phyloP scores from a whole-genome alignment of 2,888 invertebrate genomes.

The Carpatolechia fugitivella region DNA sequence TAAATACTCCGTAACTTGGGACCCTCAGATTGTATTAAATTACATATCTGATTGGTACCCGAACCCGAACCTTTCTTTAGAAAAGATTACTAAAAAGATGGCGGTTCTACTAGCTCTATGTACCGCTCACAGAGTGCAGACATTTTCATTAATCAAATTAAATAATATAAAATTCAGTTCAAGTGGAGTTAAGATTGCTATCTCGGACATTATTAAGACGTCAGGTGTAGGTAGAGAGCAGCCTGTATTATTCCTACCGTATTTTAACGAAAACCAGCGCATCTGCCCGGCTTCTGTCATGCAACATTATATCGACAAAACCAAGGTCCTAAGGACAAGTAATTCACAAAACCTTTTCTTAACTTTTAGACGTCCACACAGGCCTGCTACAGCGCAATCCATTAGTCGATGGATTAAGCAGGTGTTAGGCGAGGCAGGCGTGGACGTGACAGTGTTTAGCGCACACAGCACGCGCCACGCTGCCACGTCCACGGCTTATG shows the following conservation, averaged over 20 bases:
- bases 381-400: slow-evolving; percentile 11
- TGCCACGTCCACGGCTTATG: slow-evolving; percentile 15
- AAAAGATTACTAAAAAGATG: slow-evolving; percentile 21
- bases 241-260: neutral
- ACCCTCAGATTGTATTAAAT: slow-evolving; percentile 12
- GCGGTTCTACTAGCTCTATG: slow-evolving; percentile 26
- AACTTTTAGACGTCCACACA: slow-evolving; percentile 1
- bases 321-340: neutral
- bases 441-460: slow-evolving; percentile 12
- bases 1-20: slow-evolving; percentile 26
- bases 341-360: neutral
- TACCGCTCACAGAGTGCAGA: neutral
- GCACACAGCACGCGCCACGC: slow-evolving; percentile 20
- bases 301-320: neutral
- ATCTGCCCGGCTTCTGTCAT: neutral
- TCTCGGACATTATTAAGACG: slow-evolving; percentile 1
- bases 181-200: neutral
- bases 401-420: slow-evolving; percentile 14
- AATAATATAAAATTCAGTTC: neutral
- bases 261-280: neutral
- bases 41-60: slow-evolving; percentile 10
- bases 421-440: slow-evolving; percentile 4
- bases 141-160: neutral
- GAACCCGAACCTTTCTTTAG: neutral
- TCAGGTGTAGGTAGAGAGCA: neutral